Evolutionary conservation across 2,113 vertebrate species (phyloP), one percentile per base, ranked within the genome.

Genomic region (Chrysemys picta): DNA sequence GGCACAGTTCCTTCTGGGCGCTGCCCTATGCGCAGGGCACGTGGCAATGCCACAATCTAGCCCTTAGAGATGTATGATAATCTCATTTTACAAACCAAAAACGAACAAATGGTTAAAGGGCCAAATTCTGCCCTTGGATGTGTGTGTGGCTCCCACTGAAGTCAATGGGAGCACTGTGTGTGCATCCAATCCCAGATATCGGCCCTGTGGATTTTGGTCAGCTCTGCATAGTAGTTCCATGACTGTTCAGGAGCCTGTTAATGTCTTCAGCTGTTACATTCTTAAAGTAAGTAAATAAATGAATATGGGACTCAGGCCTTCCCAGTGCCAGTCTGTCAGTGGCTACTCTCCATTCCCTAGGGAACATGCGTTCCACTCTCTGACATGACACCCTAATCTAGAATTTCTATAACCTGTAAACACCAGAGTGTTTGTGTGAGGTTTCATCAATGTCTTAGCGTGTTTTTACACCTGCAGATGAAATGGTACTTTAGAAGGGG

Each of bases 391-490:
- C 6, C 75, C 10, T 29, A 38, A 38, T 75, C 38, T 42, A 22
- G 5, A 75, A 42, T 47, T 45, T 27, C 42, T 45, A 12, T 12
- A 47, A 45, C 25, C 42, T 47, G 75, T 78, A 29, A 78, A 45
- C 5, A 45, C 38, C 42, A 13, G 72, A 29, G 93, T 95, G 93
- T 90, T 84, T 96, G 85, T 85, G 75, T 92, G 94, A 87, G 65
- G 79, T 85, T 95, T 93, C 80, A 79, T 76, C 19, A 80, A 42
- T 92, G 87, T 85, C 47, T 91, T 80, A 92, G 62, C 72, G 81
- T 59, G 54, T 85, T 94, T 84, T 89, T 53, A 88, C 94, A 96
- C 84, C 84, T 92, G 89, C 9, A 88, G 85, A 89, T 94, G 85
- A 95, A 54, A 93, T 59, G 87, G 95, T 79, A 93, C 22, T 75